phyloP scores from a whole-genome alignment of 2,797 vertebrate species.

The Xiphorhynchus erythropygius region DNA sequence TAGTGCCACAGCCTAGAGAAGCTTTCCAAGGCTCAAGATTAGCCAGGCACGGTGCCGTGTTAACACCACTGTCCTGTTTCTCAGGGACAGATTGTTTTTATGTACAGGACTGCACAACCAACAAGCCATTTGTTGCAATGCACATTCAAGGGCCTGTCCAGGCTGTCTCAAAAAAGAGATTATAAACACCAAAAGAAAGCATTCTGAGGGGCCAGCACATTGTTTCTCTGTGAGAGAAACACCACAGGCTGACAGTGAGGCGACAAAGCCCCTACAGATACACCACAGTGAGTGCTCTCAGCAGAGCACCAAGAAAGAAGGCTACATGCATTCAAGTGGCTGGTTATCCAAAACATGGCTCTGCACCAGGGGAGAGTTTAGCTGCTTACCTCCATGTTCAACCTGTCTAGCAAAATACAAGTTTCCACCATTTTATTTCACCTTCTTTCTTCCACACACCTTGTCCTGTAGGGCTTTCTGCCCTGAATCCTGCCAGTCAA shows the following conservation, averaged over 20 bases:
- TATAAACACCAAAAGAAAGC: neutral
- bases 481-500: accelerated
- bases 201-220: neutral
- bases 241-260: neutral
- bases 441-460: neutral
- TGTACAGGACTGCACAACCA: neutral
- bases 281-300: neutral
- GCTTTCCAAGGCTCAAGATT: neutral
- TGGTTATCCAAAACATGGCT: neutral
- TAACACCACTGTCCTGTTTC: neutral
- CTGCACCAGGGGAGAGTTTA: neutral
- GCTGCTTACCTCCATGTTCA: neutral
- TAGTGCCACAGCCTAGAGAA: neutral
- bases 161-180: neutral
- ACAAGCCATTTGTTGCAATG: neutral
- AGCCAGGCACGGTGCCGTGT: accelerated
- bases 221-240: neutral
- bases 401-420: accelerated
- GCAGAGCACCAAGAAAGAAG: neutral
- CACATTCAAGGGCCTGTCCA: neutral
- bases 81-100: neutral
- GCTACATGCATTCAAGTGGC: accelerated
- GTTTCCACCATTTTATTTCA: neutral
- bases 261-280: neutral
- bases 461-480: accelerated